Evolutionary conservation across 2,888 invertebrate species (phyloP).

Genomic region (Parnassius smintheus): DNA sequence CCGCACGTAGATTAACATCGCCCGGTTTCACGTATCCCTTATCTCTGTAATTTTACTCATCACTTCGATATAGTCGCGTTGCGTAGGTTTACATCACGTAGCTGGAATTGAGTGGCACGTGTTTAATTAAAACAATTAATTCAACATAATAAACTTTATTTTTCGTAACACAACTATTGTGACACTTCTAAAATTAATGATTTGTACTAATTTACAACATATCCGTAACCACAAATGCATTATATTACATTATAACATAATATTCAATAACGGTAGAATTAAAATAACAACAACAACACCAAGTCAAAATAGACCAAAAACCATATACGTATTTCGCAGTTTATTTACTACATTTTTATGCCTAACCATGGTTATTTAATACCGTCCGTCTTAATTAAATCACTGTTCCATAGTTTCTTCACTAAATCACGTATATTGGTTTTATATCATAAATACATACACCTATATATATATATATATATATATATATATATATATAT

Average conservation of each 20-base stretch:
- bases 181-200: slow-evolving; percentile 47
- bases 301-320: too few relatives aligned
- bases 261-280: not conserved
- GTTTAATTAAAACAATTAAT: slow-evolving; percentile 48
- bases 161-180: slow-evolving; percentile 52
- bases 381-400: too few relatives aligned
- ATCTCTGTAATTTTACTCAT: slow-evolving; percentile 41
- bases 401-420: too few relatives aligned
- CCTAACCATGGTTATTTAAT: too few relatives aligned
- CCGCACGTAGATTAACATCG: slow-evolving; percentile 39
- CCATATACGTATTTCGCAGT: too few relatives aligned
- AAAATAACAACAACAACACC: too few relatives aligned
- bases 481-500: too few relatives aligned
- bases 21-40: slow-evolving; percentile 42
- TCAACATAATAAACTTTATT: slow-evolving; percentile 63
- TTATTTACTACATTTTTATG: too few relatives aligned
- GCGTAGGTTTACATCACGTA: slow-evolving; percentile 22
- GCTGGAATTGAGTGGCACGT: slow-evolving; percentile 24
- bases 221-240: slow-evolving; percentile 40
- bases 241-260: slow-evolving; percentile 40
- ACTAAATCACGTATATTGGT: too few relatives aligned
- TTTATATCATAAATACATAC: too few relatives aligned
- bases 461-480: too few relatives aligned
- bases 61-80: slow-evolving; percentile 11
- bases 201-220: slow-evolving; percentile 53